phyloP scores from a whole-genome alignment of 2,888 invertebrate species.

The Sesamia inferens region DNA sequence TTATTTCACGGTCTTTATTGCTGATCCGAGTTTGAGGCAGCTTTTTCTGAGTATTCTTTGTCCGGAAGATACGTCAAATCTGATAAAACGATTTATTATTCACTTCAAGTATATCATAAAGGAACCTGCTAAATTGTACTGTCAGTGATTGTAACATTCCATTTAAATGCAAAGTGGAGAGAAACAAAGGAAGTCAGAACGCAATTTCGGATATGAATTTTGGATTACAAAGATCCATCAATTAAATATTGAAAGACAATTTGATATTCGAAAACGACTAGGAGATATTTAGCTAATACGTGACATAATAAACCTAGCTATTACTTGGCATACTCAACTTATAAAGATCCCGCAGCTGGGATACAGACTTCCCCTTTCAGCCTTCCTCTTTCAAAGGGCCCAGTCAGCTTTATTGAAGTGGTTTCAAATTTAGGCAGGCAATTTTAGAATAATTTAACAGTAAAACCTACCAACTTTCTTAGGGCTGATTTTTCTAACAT shows the following conservation, averaged over 20 bases:
- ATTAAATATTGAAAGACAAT: constrained; percentile 1
- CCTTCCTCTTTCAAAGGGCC: neutral
- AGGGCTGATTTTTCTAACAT: too few relatives aligned
- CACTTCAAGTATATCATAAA: constrained; percentile 1
- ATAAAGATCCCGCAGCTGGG: neutral
- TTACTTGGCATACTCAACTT: too few relatives aligned
- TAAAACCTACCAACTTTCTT: neutral
- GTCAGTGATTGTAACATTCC: neutral
- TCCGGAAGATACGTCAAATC: constrained; percentile 7
- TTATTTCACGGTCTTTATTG: constrained; percentile 61
- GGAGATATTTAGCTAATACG: neutral
- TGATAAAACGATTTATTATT: constrained; percentile 38
- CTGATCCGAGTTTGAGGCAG: constrained; percentile 50
- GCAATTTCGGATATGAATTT: neutral
- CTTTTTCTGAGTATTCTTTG: constrained; percentile 36
- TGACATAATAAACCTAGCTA: too few relatives aligned
- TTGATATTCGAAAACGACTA: neutral
- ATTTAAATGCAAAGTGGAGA: neutral
- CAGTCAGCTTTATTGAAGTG: neutral
- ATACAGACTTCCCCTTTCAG: too few relatives aligned
- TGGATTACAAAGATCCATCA: neutral
- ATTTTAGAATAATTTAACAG: neutral
- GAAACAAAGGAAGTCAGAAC: neutral
- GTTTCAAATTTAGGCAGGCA: neutral
- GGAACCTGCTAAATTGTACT: neutral